A percentile compares a stretch with the other conserved stretches of the same genome.
These are phyloP conservation scores for Epizoanthus stellaris DNA, from an alignment of 92 coral and sea anemone species.

Conservation along the genomic window DNA sequence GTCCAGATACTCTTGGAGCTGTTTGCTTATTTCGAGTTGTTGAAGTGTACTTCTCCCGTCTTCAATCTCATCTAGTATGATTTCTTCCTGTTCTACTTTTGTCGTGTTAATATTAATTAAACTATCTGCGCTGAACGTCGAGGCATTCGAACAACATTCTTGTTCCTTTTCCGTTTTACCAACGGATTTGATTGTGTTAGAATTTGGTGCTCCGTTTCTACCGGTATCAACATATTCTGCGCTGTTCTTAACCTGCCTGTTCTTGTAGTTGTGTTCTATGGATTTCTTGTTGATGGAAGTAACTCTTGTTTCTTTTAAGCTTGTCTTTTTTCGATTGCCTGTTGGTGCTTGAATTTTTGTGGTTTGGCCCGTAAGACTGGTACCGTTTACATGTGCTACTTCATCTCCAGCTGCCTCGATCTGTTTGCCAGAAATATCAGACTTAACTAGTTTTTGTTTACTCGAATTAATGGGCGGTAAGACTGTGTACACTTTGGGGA, in stretches of 20 bases:
- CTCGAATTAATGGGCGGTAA: constrained; percentile 75
- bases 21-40: constrained; percentile 57
- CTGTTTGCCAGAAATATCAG: constrained; percentile 3
- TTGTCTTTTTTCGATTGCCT: neutral
- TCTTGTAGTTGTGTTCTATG: neutral
- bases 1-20: constrained; percentile 56
- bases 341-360: neutral
- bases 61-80: constrained; percentile 1
- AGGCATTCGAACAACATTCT: neutral
- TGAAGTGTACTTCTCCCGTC: constrained; percentile 41
- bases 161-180: neutral
- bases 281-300: neutral
- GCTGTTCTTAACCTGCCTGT: neutral
- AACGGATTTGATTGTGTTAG: neutral
- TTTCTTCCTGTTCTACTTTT: constrained; percentile 39
- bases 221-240: neutral
- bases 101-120: neutral
- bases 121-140: neutral
- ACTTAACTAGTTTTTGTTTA: neutral
- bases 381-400: no score
- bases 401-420: neutral
- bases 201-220: neutral
- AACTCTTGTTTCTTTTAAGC: neutral
- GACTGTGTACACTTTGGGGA: constrained; percentile 72
- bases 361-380: neutral